Evolutionary conservation across 2,797 vertebrate species (phyloP), one percentile per base, ranked within the genome.

Genomic region (Melopsittacus undulatus): DNA sequence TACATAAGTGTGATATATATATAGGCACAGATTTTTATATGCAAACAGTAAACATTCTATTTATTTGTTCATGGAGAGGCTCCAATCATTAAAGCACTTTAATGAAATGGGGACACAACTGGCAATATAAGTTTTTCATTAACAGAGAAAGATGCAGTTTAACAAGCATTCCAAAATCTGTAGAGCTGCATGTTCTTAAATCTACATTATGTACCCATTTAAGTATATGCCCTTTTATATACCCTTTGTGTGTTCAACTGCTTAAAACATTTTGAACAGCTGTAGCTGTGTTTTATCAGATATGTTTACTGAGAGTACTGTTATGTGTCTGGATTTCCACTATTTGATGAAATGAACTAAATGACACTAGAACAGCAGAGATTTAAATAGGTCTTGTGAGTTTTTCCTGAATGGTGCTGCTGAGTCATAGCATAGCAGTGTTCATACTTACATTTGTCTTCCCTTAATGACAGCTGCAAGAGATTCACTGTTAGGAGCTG

Each of bases 91-190:
- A n/a, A 26, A 96, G 45, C 30, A 85, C 42, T 95, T 90, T 52
- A 94, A 94, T 76, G 79, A 95, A 95, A 93, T 40, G 67, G 42
- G 18, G 76, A 56, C 42, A 52, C 22, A 83, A 78, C 59, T 89
- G 48, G 59, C 63, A 92, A 19, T 30, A 59, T 54, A 54, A 96
- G 59, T 66, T 94, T 95, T 93, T 90, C 96, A 92, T 95, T 94
- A 94, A 77, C 36, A 93, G 84, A 76, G 59, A 70, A 81, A 92
- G 86, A n/a, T 91, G 64, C 78, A 89, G 43, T 69, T 97, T 92
- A 94, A 90, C 24, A 83, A 89, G 59, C 59, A 59, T 74, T 86
- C 62, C 42, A 94, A 80, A 81, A 82, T 52, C 66, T 62, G 48
- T 42, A 51, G 36, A 91, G 67, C 51, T 66, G 26, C 26, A 19